phyloP scores from a whole-genome alignment of 2,888 invertebrate species.

The Junonia oenone region DNA sequence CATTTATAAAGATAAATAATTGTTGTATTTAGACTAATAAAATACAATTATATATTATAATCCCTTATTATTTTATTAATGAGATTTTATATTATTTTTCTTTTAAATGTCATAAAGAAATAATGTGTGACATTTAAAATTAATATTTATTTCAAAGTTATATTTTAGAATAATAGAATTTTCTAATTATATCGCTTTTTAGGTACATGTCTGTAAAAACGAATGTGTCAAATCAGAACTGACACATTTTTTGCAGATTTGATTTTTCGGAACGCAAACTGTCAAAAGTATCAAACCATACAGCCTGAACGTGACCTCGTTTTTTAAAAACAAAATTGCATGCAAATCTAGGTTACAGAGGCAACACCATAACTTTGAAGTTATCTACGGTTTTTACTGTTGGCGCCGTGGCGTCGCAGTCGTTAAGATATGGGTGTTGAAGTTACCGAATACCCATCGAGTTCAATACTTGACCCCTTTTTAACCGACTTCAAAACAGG shows the following conservation, averaged over 20 bases:
- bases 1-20: not conserved
- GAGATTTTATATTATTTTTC: too few species aligned
- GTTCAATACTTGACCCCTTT: not conserved
- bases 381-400: conserved; percentile 21
- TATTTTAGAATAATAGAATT: too few species aligned
- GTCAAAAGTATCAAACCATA: not conserved
- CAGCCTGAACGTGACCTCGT: not conserved
- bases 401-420: conserved; percentile 41
- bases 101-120: too few species aligned
- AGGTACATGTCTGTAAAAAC: too few species aligned
- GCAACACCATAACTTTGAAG: conserved; percentile 6
- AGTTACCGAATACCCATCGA: not conserved
- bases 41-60: too few species aligned
- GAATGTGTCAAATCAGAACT: too few species aligned
- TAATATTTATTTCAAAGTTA: too few species aligned
- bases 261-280: not conserved
- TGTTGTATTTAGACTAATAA: not conserved
- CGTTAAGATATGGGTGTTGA: conserved; percentile 38
- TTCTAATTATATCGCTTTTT: too few species aligned
- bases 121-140: too few species aligned
- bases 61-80: too few species aligned
- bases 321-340: not conserved
- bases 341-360: conserved; percentile 9
- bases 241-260: too few species aligned
- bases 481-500: too few species aligned